Evolutionary conservation across 2,888 invertebrate genomes (phyloP).

Genomic region (Sarcophaga subvicina): DNA sequence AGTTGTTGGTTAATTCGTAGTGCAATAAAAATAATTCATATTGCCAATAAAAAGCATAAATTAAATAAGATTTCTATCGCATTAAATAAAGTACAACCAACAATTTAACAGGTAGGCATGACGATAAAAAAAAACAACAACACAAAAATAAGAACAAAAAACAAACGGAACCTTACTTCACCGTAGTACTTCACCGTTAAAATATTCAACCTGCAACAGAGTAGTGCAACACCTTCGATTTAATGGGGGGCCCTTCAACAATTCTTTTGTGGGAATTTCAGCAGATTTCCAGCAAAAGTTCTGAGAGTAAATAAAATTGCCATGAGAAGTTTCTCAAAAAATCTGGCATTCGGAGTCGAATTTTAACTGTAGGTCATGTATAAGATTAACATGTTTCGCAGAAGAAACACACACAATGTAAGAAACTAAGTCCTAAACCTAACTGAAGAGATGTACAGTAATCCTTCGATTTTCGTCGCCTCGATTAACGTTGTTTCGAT

Average conservation of each 20-base stretch:
- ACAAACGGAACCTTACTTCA: conserved; percentile 30
- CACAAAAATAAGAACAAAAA: background rate
- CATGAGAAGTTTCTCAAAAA: too few relatives aligned
- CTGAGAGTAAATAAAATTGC: too few relatives aligned
- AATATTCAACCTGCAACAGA: conserved; percentile 2
- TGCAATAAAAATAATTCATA: conserved; percentile 56
- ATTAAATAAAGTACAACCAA: conserved; percentile 51
- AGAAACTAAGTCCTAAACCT: too few relatives aligned
- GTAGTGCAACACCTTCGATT: conserved; percentile 2
- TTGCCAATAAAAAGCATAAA: conserved; percentile 56
- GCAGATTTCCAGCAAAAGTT: too few relatives aligned
- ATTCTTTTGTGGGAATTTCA: background rate
- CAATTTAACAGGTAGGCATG: conserved; percentile 18
- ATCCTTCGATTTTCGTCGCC: too few relatives aligned
- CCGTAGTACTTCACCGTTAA: background rate
- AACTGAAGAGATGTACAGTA: too few relatives aligned
- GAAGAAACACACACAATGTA: too few relatives aligned
- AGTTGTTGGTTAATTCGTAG: conserved; percentile 42
- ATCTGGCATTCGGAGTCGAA: too few relatives aligned
- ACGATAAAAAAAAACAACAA: background rate
- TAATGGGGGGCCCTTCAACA: background rate
- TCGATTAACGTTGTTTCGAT: too few relatives aligned
- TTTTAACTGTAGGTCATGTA: too few relatives aligned
- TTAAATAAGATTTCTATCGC: conserved; percentile 47
- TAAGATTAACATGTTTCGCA: too few relatives aligned